A percentile compares a stretch with the other conserved stretches of the same genome.
phyloP scores from a whole-genome alignment of 2,113 vertebrate species.

The Ochotona curzoniae region DNA sequence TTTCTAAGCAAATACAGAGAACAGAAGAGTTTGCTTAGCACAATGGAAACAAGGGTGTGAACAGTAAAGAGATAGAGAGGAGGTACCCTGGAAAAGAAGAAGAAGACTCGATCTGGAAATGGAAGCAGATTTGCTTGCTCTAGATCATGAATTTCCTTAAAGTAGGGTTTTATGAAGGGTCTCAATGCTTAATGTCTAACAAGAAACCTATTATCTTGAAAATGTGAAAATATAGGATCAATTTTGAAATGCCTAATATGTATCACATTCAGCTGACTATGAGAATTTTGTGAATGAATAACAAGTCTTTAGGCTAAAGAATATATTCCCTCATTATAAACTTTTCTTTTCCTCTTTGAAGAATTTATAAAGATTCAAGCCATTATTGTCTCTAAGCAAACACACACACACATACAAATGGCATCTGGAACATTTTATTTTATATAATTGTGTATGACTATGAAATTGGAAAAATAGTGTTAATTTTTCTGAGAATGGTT shows the following conservation, averaged over 20 bases:
- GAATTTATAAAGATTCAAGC: neutral
- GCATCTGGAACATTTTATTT: conserved; percentile 10
- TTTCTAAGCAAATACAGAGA: neutral
- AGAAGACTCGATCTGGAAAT: neutral
- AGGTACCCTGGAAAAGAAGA: neutral
- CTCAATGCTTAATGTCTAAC: neutral
- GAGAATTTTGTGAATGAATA: neutral
- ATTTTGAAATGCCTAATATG: neutral
- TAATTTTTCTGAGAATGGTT: conserved; percentile 49
- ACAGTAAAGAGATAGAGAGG: neutral
- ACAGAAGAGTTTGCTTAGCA: neutral
- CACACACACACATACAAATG: neutral
- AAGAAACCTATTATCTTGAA: neutral
- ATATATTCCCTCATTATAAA: neutral
- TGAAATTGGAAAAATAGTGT: neutral
- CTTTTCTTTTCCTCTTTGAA: neutral
- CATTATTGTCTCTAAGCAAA: neutral
- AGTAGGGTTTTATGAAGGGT: neutral
- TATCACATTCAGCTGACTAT: neutral
- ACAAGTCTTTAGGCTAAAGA: neutral
- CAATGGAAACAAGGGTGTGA: neutral
- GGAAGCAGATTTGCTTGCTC: neutral
- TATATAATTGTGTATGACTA: neutral
- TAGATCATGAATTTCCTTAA: neutral
- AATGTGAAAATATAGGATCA: neutral